Percentiles rank a stretch among this genome's conserved stretches.
Evolutionary conservation across 1,140 invertebrate species (phyloP).

Genomic region (Trachelipus rathkii): DNA sequence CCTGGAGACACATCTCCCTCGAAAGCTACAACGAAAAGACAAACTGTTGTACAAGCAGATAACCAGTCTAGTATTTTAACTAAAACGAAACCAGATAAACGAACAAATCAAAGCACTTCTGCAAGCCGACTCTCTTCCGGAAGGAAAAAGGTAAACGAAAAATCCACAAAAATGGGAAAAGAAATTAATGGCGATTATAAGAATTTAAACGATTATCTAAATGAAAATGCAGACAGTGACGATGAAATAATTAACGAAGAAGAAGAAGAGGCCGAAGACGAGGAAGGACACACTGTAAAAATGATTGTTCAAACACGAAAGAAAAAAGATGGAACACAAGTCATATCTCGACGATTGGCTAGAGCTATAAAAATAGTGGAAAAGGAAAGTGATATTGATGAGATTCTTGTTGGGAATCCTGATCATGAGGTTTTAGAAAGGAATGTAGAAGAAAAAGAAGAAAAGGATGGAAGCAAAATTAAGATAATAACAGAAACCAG

Average conservation of each 20-base stretch:
- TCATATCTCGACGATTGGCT: conserved; percentile 38
- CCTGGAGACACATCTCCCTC: conserved; percentile 26
- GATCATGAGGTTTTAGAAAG: conserved; percentile 42
- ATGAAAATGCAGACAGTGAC: conserved; percentile 27
- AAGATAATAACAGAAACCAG: conserved; percentile 44
- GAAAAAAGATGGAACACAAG: conserved; percentile 42
- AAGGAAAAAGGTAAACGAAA: conserved; percentile 31
- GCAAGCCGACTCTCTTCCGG: background rate
- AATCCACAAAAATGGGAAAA: conserved; percentile 32
- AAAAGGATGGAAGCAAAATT: conserved; percentile 42
- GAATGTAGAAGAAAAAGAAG: conserved; percentile 40
- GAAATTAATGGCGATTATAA: conserved; percentile 36
- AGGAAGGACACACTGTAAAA: conserved; percentile 39
- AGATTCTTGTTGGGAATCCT: conserved; percentile 43
- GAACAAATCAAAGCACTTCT: background rate
- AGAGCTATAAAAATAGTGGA: conserved; percentile 38
- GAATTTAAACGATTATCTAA: conserved; percentile 36
- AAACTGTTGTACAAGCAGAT: conserved; percentile 32
- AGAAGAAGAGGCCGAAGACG: conserved; percentile 40
- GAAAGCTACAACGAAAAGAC: conserved; percentile 16
- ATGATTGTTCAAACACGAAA: conserved; percentile 41
- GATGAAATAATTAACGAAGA: conserved; percentile 40
- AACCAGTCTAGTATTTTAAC: conserved; percentile 23
- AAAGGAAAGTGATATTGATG: conserved; percentile 41
- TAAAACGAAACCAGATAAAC: conserved; percentile 29